Evolutionary conservation across 1,140 invertebrate genomes (phyloP).

Genomic region (Doryteuthis pealeii): DNA sequence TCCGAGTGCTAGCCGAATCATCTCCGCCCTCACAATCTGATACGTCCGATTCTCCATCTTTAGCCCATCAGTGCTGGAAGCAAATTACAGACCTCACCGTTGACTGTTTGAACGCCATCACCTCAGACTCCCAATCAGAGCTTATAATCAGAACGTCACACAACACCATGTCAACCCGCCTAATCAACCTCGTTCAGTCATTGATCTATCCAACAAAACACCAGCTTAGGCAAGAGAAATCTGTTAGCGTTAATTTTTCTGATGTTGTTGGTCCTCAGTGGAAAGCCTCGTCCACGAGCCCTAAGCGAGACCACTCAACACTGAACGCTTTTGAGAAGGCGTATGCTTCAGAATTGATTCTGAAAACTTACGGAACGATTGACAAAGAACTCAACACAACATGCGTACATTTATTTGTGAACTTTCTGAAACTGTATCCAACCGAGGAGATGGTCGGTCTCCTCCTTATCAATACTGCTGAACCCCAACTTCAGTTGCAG

Average conservation of each 20-base stretch:
- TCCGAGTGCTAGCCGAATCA: constrained; percentile 21
- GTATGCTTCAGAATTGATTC: constrained; percentile 30
- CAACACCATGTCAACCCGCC: too few relatives aligned
- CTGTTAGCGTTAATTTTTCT: too few relatives aligned
- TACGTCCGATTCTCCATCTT: not conserved
- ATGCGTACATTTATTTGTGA: constrained; percentile 34
- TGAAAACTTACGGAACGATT: constrained; percentile 30
- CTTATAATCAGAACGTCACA: too few relatives aligned
- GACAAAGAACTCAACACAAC: constrained; percentile 23
- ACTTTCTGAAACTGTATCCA: constrained; percentile 30
- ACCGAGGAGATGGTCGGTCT: constrained; percentile 26
- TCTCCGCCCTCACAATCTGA: not conserved
- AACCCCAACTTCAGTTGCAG: too few relatives aligned
- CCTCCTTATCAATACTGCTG: too few relatives aligned
- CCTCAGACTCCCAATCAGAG: too few relatives aligned
- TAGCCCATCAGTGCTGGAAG: not conserved
- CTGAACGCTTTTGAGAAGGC: not conserved
- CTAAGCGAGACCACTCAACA: not conserved
- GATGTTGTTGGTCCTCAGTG: too few relatives aligned
- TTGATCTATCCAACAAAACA: too few relatives aligned
- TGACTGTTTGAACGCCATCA: not conserved
- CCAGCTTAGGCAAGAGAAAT: too few relatives aligned
- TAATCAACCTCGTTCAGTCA: too few relatives aligned
- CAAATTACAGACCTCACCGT: not conserved
- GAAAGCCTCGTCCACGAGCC: too few relatives aligned